These are phyloP conservation scores for Datnioides undecimradiatus DNA, from an alignment of 2,113 vertebrate species.

Conservation along the genomic window DNA sequence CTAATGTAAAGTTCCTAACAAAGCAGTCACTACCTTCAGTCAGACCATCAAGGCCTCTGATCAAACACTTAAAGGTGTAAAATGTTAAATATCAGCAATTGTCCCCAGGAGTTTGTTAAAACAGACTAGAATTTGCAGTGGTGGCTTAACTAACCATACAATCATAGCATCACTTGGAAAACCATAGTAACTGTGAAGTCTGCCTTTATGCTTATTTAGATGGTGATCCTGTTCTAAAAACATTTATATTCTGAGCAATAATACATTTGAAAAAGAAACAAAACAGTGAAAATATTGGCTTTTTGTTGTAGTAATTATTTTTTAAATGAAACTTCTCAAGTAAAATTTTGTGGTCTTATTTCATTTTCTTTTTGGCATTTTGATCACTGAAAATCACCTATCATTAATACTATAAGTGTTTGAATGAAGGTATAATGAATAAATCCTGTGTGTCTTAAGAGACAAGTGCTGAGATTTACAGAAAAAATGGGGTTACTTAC, in stretches of 20 bases:
- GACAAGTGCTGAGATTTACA: neutral
- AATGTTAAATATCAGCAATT: neutral
- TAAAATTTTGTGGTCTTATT: too few species aligned
- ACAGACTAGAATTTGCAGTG: neutral
- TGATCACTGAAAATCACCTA: slow-evolving; percentile 16
- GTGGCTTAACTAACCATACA: neutral
- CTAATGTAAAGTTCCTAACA: neutral
- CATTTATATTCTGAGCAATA: neutral
- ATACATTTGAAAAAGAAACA: neutral
- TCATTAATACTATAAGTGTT: slow-evolving; percentile 1
- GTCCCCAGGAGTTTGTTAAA: neutral
- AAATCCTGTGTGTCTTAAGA: neutral
- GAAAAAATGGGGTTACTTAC: slow-evolving; percentile 23
- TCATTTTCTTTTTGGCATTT: neutral
- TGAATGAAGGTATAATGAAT: slow-evolving; percentile 3
- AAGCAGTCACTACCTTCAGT: neutral
- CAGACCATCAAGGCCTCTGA: neutral
- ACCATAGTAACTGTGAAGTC: neutral
- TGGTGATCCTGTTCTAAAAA: neutral
- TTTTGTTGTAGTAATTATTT: neutral
- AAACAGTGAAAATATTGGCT: neutral
- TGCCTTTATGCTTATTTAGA: neutral
- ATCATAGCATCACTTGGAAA: neutral
- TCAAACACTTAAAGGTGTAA: neutral
- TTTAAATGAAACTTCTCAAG: neutral